Percentiles rank a stretch among this genome's conserved stretches.
phyloP scores from a whole-genome alignment of 1,140 invertebrate genomes.

The Trachelipus rathkii region DNA sequence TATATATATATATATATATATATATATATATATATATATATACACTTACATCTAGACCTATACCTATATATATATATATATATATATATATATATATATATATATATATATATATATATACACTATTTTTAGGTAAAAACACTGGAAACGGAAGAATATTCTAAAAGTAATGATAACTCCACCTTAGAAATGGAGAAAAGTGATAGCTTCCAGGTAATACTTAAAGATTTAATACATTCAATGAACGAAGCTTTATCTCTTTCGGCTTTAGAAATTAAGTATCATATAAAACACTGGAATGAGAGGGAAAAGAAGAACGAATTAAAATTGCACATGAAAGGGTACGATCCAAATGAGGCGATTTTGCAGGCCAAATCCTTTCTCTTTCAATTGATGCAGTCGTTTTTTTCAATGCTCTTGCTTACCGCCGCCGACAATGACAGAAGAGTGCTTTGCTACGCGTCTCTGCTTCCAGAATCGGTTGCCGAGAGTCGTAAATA shows the following conservation, averaged over 20 bases:
- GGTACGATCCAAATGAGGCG: background rate
- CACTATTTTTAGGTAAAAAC: background rate
- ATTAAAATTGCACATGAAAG: background rate
- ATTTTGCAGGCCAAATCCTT: background rate
- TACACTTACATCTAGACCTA: background rate
- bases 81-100: slow-evolving; percentile 11
- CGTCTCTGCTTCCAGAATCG: background rate
- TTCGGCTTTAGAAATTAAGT: background rate
- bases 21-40: slow-evolving; percentile 8
- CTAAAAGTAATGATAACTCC: background rate
- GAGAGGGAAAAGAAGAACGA: background rate
- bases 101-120: slow-evolving; percentile 15
- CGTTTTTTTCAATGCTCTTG: background rate
- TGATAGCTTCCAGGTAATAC: background rate
- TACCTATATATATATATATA: slow-evolving; percentile 6
- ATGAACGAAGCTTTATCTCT: background rate
- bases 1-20: background rate
- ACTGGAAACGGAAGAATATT: background rate
- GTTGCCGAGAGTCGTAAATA: background rate
- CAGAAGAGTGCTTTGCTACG: background rate
- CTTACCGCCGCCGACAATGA: background rate
- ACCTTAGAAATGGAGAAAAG: background rate
- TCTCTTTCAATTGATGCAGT: background rate
- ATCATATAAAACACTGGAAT: background rate
- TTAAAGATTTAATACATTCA: background rate